These are phyloP conservation scores for Ptychodera flava DNA, from an alignment of 35 echinoderm and acorn worm species.

Conservation along the genomic window DNA sequence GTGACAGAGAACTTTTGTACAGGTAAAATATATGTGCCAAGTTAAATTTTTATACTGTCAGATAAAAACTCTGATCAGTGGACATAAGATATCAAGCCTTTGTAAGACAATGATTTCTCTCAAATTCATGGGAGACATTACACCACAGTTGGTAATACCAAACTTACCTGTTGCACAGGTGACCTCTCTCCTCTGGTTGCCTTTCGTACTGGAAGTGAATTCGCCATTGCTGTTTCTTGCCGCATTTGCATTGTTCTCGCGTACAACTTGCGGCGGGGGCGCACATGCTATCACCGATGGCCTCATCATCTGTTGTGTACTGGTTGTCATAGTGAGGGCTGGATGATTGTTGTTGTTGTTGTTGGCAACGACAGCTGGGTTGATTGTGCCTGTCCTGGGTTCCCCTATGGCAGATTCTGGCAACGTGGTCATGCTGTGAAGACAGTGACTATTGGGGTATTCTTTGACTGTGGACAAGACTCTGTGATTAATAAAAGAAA, in stretches of 20 bases:
- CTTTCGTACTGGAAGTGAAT: neutral
- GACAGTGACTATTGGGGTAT: neutral
- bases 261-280: conserved; percentile 4
- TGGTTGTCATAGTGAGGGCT: neutral
- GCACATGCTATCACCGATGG: conserved; percentile 12
- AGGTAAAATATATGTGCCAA: no score
- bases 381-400: neutral
- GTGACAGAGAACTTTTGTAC: no score
- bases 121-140: no score
- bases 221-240: neutral
- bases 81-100: no score
- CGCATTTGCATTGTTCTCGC: neutral
- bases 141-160: no score
- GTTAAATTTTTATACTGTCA: no score
- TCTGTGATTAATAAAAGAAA: no score
- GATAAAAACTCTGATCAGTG: no score
- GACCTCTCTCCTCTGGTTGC: neutral
- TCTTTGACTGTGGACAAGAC: neutral
- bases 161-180: neutral
- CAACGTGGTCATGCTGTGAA: neutral
- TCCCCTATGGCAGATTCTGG: neutral
- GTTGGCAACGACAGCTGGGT: neutral
- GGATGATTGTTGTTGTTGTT: neutral
- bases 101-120: no score
- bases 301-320: conserved; percentile 6